Evolutionary conservation across 2,113 vertebrate species (phyloP).

Genomic region (Piprites chloris): DNA sequence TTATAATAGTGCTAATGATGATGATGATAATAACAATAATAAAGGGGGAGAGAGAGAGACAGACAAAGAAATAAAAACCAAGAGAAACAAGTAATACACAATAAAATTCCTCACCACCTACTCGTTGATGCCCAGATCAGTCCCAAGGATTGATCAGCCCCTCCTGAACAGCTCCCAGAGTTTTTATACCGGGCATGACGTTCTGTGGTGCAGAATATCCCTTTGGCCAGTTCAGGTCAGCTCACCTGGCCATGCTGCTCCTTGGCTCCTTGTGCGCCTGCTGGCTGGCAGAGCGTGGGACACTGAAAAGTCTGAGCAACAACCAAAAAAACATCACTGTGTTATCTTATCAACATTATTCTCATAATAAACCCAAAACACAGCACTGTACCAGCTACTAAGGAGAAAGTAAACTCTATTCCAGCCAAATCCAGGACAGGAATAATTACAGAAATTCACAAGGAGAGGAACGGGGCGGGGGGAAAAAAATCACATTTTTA

Average conservation of each 20-base stretch:
- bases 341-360: background rate
- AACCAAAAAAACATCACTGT: background rate
- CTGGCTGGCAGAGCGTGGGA: background rate
- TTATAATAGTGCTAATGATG: background rate
- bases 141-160: background rate
- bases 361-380: background rate
- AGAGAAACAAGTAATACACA: background rate
- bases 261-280: background rate
- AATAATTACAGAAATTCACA: background rate
- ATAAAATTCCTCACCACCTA: background rate
- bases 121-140: fast-evolving
- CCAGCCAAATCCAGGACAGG: background rate
- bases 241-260: background rate
- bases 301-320: background rate
- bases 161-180: background rate
- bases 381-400: background rate
- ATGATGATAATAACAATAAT: background rate
- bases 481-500: background rate
- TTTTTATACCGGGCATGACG: background rate
- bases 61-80: background rate
- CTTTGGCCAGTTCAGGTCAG: background rate
- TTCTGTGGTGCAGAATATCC: background rate
- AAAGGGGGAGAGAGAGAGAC: background rate
- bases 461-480: background rate
- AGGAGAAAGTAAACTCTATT: background rate